Conservation (phyloP, 2,888 invertebrate genomes). For the Sycophila texana region DNA sequence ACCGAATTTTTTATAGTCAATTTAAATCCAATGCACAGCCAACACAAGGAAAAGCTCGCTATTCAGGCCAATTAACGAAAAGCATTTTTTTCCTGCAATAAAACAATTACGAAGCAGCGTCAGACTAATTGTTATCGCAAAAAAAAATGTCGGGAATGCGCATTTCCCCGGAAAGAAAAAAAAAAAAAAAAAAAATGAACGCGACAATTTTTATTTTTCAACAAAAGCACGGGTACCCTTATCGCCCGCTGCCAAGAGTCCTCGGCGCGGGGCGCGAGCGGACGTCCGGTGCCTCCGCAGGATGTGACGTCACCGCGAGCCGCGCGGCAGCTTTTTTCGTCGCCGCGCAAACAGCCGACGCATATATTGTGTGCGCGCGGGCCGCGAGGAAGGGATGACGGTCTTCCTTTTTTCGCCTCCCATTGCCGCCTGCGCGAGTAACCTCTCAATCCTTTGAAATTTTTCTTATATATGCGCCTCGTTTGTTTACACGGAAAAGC, state of each 20-base stretch:
- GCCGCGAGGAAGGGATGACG: too few relatives aligned
- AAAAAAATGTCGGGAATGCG: background rate
- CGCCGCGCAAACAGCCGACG: constrained; percentile 61
- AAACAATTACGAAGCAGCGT: too few relatives aligned
- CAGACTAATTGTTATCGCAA: background rate
- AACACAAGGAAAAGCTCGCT: too few relatives aligned
- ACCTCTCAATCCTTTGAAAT: too few relatives aligned
- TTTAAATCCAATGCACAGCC: too few relatives aligned
- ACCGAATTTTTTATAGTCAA: too few relatives aligned
- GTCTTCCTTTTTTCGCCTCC: too few relatives aligned
- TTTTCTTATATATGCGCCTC: too few relatives aligned
- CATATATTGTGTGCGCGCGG: constrained; percentile 1
- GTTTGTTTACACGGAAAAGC: too few relatives aligned
- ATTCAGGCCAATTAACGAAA: too few relatives aligned
- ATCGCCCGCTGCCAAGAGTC: constrained; percentile 71
- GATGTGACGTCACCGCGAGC: constrained; percentile 71
- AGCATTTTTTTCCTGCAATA: too few relatives aligned
- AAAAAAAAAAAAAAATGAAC: background rate
- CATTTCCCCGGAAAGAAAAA: constrained; percentile 6
- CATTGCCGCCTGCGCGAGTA: too few relatives aligned
- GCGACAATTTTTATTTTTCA: constrained; percentile 18
- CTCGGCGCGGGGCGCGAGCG: constrained; percentile 65
- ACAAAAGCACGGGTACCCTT: constrained; percentile 64
- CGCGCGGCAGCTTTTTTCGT: constrained; percentile 22
- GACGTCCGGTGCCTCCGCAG: constrained; percentile 72